Evolutionary conservation across 2,113 vertebrate genomes (phyloP).

Genomic region (Sinocyclocheilus anophthalmus): DNA sequence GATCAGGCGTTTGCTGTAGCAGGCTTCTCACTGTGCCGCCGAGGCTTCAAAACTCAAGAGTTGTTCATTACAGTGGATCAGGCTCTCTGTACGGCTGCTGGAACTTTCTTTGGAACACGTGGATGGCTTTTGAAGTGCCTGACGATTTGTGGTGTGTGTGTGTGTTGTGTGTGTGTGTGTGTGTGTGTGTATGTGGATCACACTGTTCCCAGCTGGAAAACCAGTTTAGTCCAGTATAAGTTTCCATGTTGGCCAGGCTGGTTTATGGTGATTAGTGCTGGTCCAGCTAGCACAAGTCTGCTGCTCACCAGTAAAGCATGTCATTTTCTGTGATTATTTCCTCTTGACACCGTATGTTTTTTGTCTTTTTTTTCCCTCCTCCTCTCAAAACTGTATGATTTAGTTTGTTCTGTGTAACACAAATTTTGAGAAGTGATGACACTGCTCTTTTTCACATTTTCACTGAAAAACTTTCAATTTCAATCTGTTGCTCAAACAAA

Average conservation of each 20-base stretch:
- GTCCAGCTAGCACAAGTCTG: neutral
- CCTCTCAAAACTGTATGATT: neutral
- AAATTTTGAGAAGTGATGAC: neutral
- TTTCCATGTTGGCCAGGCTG: neutral
- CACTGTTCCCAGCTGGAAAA: neutral
- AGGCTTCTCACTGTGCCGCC: neutral
- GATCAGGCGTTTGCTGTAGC: constrained; percentile 24
- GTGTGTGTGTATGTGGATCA: neutral
- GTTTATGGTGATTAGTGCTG: neutral
- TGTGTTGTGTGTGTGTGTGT: too few relatives aligned
- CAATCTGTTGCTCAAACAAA: neutral
- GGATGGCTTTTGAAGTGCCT: constrained; percentile 26
- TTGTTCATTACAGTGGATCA: constrained; percentile 48
- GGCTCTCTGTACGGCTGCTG: neutral
- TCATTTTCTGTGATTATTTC: neutral
- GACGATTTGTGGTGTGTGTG: neutral
- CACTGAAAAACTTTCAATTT: too few relatives aligned
- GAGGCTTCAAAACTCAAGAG: constrained; percentile 6
- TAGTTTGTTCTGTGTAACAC: neutral
- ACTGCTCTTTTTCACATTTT: neutral
- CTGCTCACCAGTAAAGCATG: neutral
- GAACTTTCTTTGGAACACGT: constrained; percentile 17
- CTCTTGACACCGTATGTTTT: neutral
- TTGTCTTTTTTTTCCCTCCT: neutral
- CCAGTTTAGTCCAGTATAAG: neutral